Percentiles rank a stretch among this genome's conserved stretches.
phyloP scores from a whole-genome alignment of 2,797 vertebrate species.

The Propithecus deckenii region DNA sequence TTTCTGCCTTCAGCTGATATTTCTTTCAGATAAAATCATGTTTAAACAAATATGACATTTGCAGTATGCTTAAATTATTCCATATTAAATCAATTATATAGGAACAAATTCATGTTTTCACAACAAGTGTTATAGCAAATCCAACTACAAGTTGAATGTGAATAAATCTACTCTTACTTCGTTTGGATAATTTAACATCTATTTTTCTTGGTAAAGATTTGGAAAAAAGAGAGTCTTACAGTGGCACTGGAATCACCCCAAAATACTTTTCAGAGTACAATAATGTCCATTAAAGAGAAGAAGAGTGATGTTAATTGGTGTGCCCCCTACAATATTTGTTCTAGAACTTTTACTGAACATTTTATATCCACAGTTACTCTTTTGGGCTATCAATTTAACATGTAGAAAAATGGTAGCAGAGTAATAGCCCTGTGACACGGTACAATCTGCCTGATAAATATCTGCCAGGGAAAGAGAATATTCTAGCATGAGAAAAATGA shows the following conservation, averaged over 20 bases:
- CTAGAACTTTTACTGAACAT: neutral
- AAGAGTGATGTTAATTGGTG: neutral
- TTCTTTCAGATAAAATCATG: neutral
- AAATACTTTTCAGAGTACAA: neutral
- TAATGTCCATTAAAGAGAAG: neutral
- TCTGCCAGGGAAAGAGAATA: neutral
- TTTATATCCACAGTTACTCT: neutral
- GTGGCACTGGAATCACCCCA: neutral
- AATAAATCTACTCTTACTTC: neutral
- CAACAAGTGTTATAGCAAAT: neutral
- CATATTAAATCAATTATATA: neutral
- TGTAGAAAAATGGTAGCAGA: conserved; percentile 54
- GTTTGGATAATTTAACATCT: neutral
- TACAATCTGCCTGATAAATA: conserved; percentile 67
- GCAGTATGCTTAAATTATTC: neutral
- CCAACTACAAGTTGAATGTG: neutral
- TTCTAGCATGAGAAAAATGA: conserved; percentile 28
- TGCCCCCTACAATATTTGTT: neutral
- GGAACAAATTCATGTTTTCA: conserved; percentile 10
- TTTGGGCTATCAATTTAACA: conserved; percentile 8
- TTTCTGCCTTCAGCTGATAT: neutral
- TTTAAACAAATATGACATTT: neutral
- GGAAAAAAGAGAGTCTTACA: neutral
- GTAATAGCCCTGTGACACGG: neutral
- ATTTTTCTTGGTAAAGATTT: neutral